These are phyloP conservation scores for Styela plicata DNA, from an alignment of 23 tunicate species.

Conservation along the genomic window DNA sequence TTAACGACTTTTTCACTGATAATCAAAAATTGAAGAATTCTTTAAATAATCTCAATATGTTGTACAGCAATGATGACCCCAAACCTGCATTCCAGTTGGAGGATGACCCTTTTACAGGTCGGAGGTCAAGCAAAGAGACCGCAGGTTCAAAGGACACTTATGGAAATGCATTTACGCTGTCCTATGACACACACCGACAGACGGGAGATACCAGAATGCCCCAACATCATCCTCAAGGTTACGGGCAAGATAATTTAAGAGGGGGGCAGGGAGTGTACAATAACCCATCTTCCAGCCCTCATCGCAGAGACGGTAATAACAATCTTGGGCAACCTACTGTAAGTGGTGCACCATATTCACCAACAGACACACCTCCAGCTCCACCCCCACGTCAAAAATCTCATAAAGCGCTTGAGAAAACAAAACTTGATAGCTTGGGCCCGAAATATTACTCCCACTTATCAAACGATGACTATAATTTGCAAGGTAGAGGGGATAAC, in stretches of 20 bases:
- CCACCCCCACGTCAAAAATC: constrained; percentile 10
- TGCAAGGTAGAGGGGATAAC: neutral
- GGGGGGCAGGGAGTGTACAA: no score
- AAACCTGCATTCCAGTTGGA: constrained; percentile 9
- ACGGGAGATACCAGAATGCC: neutral
- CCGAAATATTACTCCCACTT: neutral
- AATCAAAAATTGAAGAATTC: constrained; percentile 23
- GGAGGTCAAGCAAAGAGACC: neutral
- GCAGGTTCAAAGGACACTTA: neutral
- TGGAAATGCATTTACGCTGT: neutral
- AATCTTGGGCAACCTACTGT: neutral
- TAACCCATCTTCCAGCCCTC: neutral
- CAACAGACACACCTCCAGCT: neutral
- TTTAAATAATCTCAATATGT: neutral
- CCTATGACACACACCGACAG: neutral
- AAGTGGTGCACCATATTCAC: neutral
- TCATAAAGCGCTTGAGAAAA: neutral
- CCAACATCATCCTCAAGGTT: neutral
- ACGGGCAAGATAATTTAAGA: neutral
- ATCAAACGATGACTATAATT: neutral
- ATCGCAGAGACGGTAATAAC: neutral
- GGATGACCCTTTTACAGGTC: neutral
- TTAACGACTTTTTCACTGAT: constrained; percentile 8
- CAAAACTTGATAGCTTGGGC: neutral
- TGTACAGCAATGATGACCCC: neutral